These are phyloP conservation scores for Cygnus buccinator DNA, from an alignment of 2,113 vertebrate species.

Conservation along the genomic window DNA sequence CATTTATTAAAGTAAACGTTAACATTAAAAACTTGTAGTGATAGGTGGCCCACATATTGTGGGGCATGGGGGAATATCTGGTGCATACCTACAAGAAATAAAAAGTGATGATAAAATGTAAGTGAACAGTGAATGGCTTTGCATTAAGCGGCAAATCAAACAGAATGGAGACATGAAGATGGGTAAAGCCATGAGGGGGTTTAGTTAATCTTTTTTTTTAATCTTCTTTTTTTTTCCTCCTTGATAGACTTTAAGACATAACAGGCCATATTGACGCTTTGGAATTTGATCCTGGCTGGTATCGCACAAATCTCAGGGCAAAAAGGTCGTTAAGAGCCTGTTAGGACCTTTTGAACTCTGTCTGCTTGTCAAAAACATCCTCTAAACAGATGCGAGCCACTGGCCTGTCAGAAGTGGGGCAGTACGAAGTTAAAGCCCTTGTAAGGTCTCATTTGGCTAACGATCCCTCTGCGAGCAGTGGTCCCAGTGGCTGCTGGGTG, in stretches of 20 bases:
- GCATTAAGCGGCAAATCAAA: neutral
- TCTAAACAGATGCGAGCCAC: slow-evolving; percentile 39
- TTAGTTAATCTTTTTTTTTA: neutral
- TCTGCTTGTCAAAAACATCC: slow-evolving; percentile 43
- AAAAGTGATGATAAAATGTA: neutral
- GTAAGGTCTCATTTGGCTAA: neutral
- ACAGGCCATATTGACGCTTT: neutral
- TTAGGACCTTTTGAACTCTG: slow-evolving; percentile 72
- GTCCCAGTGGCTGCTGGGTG: neutral
- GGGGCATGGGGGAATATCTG: neutral
- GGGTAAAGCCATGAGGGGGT: neutral
- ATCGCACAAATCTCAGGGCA: slow-evolving; percentile 24
- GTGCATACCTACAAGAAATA: neutral
- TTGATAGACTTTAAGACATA: neutral
- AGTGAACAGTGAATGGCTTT: neutral
- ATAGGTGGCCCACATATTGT: neutral
- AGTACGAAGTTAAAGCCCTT: slow-evolving; percentile 14
- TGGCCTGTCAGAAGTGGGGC: neutral
- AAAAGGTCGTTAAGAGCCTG: slow-evolving; percentile 12
- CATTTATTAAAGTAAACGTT: neutral
- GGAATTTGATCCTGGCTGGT: slow-evolving; percentile 19
- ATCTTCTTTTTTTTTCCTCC: fast-evolving
- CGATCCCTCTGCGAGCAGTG: neutral
- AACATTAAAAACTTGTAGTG: neutral
- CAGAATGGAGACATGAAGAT: neutral